phyloP scores from a whole-genome alignment of 37 sponge, comb jelly and placozoan genomes.

The Theonella swinhoei region DNA sequence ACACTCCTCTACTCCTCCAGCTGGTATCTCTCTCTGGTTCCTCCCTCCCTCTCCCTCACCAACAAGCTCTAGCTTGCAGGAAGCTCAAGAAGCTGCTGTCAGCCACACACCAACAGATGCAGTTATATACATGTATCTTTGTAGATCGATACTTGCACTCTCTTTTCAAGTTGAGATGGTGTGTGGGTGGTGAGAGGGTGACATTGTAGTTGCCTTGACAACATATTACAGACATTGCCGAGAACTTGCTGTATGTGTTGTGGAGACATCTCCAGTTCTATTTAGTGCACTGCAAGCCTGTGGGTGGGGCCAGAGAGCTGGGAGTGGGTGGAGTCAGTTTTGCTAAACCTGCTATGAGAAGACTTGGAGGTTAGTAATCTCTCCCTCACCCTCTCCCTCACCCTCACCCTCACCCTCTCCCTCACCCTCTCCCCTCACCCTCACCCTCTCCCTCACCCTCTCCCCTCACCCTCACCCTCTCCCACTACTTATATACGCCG shows the following conservation, averaged over 20 bases:
- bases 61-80: constrained; percentile 40
- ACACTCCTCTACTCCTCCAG: no score
- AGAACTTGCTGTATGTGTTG: constrained; percentile 83
- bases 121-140: constrained; percentile 63
- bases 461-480: no score
- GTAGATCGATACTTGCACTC: background rate
- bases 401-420: no score
- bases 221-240: constrained; percentile 82
- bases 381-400: no score
- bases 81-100: constrained; percentile 36
- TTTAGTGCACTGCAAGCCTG: constrained; percentile 77
- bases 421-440: no score
- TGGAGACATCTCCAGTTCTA: constrained; percentile 93
- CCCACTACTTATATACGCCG: no score
- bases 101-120: constrained; percentile 47
- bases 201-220: background rate
- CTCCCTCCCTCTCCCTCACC: constrained; percentile 36
- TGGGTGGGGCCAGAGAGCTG: background rate
- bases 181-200: background rate
- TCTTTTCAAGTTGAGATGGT: constrained; percentile 3
- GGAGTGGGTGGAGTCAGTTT: background rate
- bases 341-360: constrained; percentile 31
- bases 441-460: no score
- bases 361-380: constrained; percentile 61
- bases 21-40: background rate